A percentile compares a stretch with the other conserved stretches of the same genome.
Evolutionary conservation across 2,888 invertebrate species (phyloP).

Genomic region (Tipula unca): DNA sequence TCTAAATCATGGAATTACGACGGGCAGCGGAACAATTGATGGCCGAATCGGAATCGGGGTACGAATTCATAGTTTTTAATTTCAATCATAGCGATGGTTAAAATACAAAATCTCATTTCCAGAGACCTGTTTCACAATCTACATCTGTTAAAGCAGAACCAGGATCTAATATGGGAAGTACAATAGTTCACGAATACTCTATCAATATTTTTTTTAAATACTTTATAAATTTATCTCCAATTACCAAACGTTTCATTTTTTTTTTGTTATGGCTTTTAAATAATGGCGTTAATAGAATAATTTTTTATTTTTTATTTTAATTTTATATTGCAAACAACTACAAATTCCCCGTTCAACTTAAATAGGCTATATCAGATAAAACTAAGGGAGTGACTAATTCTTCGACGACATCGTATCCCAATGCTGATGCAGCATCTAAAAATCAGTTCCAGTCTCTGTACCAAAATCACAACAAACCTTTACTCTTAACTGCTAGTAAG

Average conservation of each 20-base stretch:
- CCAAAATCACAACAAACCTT: neutral
- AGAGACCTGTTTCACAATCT: slow-evolving; percentile 33
- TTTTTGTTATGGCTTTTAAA: neutral
- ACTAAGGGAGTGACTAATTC: slow-evolving; percentile 18
- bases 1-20: neutral
- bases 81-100: neutral
- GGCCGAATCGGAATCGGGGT: neutral
- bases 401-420: neutral
- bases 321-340: neutral
- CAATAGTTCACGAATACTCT: slow-evolving; percentile 3
- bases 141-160: slow-evolving; percentile 39
- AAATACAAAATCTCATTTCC: slow-evolving; percentile 18
- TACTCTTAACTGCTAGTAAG: neutral
- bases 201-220: neutral
- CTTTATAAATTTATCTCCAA: neutral
- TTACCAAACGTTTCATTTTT: neutral
- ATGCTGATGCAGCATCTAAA: neutral
- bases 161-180: slow-evolving; percentile 35
- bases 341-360: neutral
- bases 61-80: neutral
- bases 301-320: neutral
- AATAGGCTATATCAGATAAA: slow-evolving; percentile 22
- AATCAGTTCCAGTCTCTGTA: neutral
- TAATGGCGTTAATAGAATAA: neutral
- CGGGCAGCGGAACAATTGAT: neutral